phyloP scores from a whole-genome alignment of 2,797 vertebrate species.

The Mustela erminea region DNA sequence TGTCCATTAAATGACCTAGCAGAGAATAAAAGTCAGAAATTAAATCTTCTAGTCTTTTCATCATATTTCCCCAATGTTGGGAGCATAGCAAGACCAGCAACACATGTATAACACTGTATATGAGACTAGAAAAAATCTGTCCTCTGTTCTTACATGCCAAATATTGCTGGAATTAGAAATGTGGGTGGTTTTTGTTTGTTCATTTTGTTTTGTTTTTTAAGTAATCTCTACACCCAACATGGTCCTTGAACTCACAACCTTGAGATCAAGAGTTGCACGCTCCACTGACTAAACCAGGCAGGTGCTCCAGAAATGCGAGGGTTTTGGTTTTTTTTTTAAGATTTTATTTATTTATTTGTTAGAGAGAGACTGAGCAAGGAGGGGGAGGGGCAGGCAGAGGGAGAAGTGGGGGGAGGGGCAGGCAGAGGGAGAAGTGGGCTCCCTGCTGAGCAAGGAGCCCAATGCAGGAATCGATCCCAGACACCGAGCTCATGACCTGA shows the following conservation, averaged over 20 bases:
- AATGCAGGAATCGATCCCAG: no score
- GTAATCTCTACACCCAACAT: neutral
- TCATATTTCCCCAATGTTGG: neutral
- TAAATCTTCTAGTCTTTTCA: neutral
- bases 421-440: no score
- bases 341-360: no score
- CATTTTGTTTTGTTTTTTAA: neutral
- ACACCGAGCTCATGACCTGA: no score
- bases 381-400: no score
- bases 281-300: neutral
- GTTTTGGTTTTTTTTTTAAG: no score
- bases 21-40: conserved; percentile 1
- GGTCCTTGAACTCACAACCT: neutral
- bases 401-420: no score
- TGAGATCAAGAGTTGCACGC: neutral
- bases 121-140: neutral
- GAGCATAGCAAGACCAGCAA: neutral
- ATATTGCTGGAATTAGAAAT: neutral
- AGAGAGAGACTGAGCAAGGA: no score
- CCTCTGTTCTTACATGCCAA: neutral
- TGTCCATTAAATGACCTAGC: neutral
- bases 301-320: no score
- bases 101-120: neutral
- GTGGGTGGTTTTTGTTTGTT: neutral
- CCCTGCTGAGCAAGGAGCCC: no score